A percentile compares a stretch with the other conserved stretches of the same genome.
Conservation (phyloP, 2,113 vertebrate genomes). For the Charina bottae region DNA sequence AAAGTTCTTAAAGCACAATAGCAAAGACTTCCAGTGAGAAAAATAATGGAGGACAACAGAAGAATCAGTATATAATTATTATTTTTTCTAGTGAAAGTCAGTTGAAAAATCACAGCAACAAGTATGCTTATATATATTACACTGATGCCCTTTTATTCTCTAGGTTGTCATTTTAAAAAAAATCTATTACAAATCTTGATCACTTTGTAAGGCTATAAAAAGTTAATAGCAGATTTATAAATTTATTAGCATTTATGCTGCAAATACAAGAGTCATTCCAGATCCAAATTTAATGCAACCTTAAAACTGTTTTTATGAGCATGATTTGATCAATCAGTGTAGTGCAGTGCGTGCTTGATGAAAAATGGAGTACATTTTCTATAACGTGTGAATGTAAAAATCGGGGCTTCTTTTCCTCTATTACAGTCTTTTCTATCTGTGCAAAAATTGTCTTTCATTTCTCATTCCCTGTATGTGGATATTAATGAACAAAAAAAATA, state of each 20-base stretch:
- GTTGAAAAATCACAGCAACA: constrained; percentile 2
- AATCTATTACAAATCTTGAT: constrained; percentile 61
- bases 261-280: constrained; percentile 68
- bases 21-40: not conserved
- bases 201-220: constrained; percentile 69
- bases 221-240: constrained; percentile 77
- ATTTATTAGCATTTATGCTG: constrained; percentile 79
- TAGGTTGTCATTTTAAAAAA: constrained; percentile 23
- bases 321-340: constrained; percentile 72
- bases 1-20: not conserved
- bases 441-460: not conserved
- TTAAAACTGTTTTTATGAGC: constrained; percentile 76
- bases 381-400: constrained; percentile 35
- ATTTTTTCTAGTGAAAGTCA: not conserved
- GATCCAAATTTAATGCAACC: constrained; percentile 71
- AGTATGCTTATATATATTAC: constrained; percentile 34
- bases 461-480: not conserved
- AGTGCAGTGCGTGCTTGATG: constrained; percentile 61
- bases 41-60: not conserved
- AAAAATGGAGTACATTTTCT: constrained; percentile 42
- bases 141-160: constrained; percentile 8
- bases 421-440: not conserved
- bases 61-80: not conserved
- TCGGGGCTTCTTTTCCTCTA: not conserved
- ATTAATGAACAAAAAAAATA: not conserved